Conservation (phyloP, 1,140 invertebrate species). For the Arion vulgaris region DNA sequence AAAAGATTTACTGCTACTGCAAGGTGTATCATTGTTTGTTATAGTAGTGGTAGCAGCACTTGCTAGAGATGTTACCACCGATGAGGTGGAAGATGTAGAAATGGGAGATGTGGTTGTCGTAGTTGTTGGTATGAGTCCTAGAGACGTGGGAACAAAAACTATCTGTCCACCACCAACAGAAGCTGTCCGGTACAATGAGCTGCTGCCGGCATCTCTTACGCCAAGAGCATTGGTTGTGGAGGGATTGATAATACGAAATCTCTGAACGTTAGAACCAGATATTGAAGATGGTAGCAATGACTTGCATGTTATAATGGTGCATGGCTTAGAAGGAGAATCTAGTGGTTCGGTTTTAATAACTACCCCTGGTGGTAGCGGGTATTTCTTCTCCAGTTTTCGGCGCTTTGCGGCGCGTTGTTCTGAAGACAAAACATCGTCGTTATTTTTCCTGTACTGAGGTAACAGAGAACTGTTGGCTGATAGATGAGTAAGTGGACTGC, state of each 20-base stretch:
- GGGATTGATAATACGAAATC: slow-evolving; percentile 4
- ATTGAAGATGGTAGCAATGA: slow-evolving; percentile 29
- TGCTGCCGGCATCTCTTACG: background rate
- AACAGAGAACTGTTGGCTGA: slow-evolving; percentile 20
- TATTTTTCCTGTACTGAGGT: background rate
- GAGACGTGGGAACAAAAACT: background rate
- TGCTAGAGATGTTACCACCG: too few relatives aligned
- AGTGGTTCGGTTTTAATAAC: slow-evolving; percentile 44
- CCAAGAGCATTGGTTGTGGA: background rate
- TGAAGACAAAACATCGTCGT: slow-evolving; percentile 30
- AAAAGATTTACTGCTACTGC: background rate
- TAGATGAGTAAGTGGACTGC: slow-evolving; percentile 16
- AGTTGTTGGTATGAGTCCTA: too few relatives aligned
- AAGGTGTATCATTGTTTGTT: background rate
- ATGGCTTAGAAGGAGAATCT: background rate
- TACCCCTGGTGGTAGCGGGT: slow-evolving; percentile 79
- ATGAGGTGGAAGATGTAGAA: too few relatives aligned
- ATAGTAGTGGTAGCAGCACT: background rate
- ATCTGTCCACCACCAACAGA: too few relatives aligned
- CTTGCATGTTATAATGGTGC: background rate
- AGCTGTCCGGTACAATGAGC: slow-evolving; percentile 8
- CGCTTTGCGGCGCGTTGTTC: slow-evolving; percentile 88
- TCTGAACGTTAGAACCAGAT: background rate
- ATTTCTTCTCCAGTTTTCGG: slow-evolving; percentile 90
- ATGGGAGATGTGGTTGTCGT: background rate